Base-by-base conservation (phyloP, 2,113 vertebrate genomes). In the Mesembrinibis cayennensis region DNA sequence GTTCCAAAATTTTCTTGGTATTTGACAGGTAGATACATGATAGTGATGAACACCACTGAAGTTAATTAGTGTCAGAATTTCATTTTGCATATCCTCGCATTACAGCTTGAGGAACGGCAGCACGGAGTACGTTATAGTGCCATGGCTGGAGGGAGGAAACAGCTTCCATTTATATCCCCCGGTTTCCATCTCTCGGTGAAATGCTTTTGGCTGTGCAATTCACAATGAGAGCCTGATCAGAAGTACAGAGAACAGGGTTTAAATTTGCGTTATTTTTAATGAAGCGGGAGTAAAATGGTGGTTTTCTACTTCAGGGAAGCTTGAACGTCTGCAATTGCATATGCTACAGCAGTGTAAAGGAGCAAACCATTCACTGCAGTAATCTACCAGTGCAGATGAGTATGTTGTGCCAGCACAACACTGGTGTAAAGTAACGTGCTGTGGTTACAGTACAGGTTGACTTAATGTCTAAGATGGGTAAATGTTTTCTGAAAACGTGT, bases 51-150 rank as follows among this genome's bases (percentile, higher is more conserved):
- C 22, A 22, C 9, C 4, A 16, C 17, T 44, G 26, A 47, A 44
- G 44, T 83, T 52, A 59, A 65, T 81, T 53, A 63, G 66, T 15
- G 49, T 59, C 61, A 42, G 44, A 73, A 63, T 58, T 87, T 25
- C 25, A 6, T 50, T 81, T 19, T 29, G 32, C 16, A 3, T 8
- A 9, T 59, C 40, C 40, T 82, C 29, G 19, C 32, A 4, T 61
- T 65, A 25, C 47, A 34, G 2, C 21, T 17, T n/a, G 34, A 80
- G 79, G 65, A 71, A 27, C 12, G 13, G 5, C n/a, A 66, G 72
- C n/a, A 18, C 1, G 1, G 40, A 29, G 25, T 7, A 30, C 23
- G 1, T 26, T 16, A 6, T 3, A 42, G 52, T 18, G 50, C 56
- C 8, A 0, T n/a, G 63, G 27, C 49, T 65, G 74, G 49, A 58